These are phyloP conservation scores for Sinocyclocheilus anshuiensis DNA, from an alignment of 2,113 vertebrate species.

Conservation along the genomic window DNA sequence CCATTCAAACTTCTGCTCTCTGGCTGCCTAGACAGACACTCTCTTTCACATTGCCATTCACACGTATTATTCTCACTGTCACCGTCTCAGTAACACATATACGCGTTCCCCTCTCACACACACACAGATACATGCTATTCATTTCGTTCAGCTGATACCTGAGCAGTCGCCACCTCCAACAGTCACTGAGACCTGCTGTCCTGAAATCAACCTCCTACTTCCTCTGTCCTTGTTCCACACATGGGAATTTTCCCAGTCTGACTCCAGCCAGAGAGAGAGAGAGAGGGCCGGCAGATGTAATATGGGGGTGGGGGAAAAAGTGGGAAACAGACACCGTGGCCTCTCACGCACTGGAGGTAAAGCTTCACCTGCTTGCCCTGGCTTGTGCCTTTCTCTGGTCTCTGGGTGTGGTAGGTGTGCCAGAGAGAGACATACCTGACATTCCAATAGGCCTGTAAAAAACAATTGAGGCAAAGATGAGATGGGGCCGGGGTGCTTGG, in stretches of 20 bases:
- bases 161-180: conserved; percentile 22
- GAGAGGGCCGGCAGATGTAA: conserved; percentile 43
- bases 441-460: conserved; percentile 51
- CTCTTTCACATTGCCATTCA: conserved; percentile 38
- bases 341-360: conserved; percentile 46
- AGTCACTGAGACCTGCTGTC: conserved; percentile 25
- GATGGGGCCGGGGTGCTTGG: not conserved
- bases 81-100: conserved; percentile 5
- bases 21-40: conserved; percentile 27
- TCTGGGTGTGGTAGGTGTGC: conserved; percentile 49
- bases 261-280: conserved; percentile 6
- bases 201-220: conserved; percentile 37
- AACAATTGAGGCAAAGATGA: conserved; percentile 42
- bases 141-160: conserved; percentile 39
- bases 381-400: conserved; percentile 47
- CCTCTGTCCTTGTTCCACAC: not conserved
- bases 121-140: conserved; percentile 18
- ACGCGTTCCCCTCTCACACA: not conserved
- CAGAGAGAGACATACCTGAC: conserved; percentile 50
- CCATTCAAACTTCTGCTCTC: conserved; percentile 21
- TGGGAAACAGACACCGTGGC: conserved; percentile 24
- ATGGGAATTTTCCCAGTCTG: conserved; percentile 34
- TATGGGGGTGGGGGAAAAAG: not conserved
- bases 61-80: conserved; percentile 1
- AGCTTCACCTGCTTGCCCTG: conserved; percentile 51